A percentile compares a stretch with the other conserved stretches of the same genome.
phyloP scores from a whole-genome alignment of 2,888 invertebrate species.

The Calameuta filiformis region DNA sequence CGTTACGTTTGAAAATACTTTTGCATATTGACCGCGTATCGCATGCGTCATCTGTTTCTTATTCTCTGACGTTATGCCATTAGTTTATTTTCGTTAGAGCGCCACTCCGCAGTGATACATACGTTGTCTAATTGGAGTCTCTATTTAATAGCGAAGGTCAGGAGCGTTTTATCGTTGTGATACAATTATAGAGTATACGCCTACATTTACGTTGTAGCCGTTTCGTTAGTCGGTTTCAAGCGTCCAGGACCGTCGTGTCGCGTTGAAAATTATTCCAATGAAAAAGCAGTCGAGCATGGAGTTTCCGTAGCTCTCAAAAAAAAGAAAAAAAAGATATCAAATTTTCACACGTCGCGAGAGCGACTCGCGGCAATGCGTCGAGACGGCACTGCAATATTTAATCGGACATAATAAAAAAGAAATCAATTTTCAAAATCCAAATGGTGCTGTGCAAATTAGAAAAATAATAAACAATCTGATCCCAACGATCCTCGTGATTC shows the following conservation, averaged over 20 bases:
- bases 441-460: too few species aligned
- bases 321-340: not conserved
- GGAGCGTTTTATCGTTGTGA: slow-evolving; percentile 50
- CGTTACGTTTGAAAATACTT: not conserved
- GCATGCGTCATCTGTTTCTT: not conserved
- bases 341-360: not conserved
- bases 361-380: not conserved
- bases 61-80: not conserved
- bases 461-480: too few species aligned
- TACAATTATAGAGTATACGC: slow-evolving; percentile 25
- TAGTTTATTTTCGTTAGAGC: not conserved
- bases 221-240: not conserved
- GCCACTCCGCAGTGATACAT: not conserved
- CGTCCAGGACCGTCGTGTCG: not conserved
- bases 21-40: slow-evolving; percentile 5
- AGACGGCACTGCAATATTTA: not conserved
- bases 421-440: not conserved
- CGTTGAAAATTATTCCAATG: not conserved
- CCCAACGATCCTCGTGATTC: too few species aligned
- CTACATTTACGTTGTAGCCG: slow-evolving; percentile 2
- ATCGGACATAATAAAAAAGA: not conserved
- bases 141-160: slow-evolving; percentile 7
- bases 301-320: not conserved
- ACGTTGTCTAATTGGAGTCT: slow-evolving; percentile 44
- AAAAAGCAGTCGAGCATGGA: not conserved